These are phyloP conservation scores for Orchestia grillus DNA, from an alignment of 1,140 invertebrate genomes.

Conservation along the genomic window DNA sequence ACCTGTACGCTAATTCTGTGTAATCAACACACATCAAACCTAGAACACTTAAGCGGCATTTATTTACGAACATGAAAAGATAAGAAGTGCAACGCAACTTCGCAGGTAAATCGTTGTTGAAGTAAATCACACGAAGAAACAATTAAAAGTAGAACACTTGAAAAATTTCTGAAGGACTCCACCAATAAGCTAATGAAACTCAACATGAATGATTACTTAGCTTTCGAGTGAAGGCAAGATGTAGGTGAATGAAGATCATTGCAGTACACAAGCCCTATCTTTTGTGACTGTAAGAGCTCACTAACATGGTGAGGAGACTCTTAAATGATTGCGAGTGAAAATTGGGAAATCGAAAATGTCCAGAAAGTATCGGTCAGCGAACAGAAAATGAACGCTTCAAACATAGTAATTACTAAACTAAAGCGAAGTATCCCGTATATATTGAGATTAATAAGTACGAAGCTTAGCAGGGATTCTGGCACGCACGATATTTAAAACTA, in stretches of 20 bases:
- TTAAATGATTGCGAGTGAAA: too few relatives aligned
- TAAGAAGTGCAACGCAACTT: background rate
- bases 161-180: background rate
- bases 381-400: too few relatives aligned
- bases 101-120: background rate
- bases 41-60: background rate
- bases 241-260: too few relatives aligned
- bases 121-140: background rate
- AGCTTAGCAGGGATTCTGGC: background rate
- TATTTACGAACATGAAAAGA: background rate
- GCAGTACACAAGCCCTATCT: too few relatives aligned
- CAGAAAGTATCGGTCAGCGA: too few relatives aligned
- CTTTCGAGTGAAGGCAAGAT: too few relatives aligned
- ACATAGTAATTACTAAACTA: background rate
- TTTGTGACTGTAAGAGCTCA: too few relatives aligned
- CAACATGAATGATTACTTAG: background rate
- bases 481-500: background rate
- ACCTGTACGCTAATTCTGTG: background rate
- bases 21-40: background rate
- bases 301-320: too few relatives aligned
- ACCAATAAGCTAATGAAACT: background rate
- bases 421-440: background rate
- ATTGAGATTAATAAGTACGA: background rate
- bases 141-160: background rate
- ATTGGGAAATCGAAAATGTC: too few relatives aligned